Percentiles rank a stretch among this genome's conserved stretches.
Evolutionary conservation across 2,797 vertebrate species (phyloP).

Genomic region (Balearica regulorum): DNA sequence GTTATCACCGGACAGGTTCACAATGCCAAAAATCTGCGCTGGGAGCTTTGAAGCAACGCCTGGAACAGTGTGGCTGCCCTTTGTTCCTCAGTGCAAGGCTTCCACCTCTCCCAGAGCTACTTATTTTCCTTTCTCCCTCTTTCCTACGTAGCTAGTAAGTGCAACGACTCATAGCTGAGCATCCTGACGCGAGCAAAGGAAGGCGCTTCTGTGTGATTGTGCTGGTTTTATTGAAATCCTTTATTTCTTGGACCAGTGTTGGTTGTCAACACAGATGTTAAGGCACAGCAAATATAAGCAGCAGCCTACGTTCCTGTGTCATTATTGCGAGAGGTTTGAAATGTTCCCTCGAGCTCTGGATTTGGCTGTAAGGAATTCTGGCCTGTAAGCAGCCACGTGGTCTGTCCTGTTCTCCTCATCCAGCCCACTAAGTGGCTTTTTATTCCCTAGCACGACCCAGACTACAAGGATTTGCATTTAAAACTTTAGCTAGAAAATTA

Average conservation of each 20-base stretch:
- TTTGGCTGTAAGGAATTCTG: not conserved
- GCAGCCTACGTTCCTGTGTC: not conserved
- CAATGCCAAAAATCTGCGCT: not conserved
- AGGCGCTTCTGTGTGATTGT: not conserved
- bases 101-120: not conserved
- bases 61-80: not conserved
- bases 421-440: not conserved
- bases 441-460: not conserved
- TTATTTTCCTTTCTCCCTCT: not conserved
- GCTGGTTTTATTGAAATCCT: not conserved
- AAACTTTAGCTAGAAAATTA: not conserved
- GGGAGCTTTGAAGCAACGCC: not conserved
- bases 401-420: not conserved
- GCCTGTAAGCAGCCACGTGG: not conserved
- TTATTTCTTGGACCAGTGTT: not conserved
- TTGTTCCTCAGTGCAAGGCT: not conserved
- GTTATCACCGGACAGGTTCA: not conserved
- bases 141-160: rapidly evolving
- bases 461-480: not conserved
- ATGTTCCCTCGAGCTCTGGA: not conserved
- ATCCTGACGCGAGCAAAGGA: not conserved
- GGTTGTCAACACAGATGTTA: too few species aligned
- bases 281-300: not conserved
- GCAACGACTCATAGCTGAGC: not conserved
- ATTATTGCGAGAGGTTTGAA: not conserved